Evolutionary conservation across 2,888 invertebrate genomes (phyloP).

Genomic region (Cheilosia grossa): DNA sequence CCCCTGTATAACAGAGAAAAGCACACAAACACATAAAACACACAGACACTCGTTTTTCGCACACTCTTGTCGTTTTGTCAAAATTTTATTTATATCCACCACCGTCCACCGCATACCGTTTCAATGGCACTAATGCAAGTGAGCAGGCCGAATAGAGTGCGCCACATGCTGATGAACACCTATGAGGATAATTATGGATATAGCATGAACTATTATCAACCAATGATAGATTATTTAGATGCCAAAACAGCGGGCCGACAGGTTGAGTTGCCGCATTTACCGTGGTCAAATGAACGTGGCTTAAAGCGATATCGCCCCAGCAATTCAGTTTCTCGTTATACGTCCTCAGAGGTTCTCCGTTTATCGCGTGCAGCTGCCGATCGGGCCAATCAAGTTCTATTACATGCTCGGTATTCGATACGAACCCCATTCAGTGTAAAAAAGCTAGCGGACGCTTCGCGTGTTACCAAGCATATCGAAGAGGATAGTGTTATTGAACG

Average conservation of each 20-base stretch:
- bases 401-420: constrained; percentile 82
- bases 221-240: constrained; percentile 93
- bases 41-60: constrained; percentile 35
- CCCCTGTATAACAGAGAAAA: constrained; percentile 42
- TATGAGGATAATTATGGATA: constrained; percentile 93
- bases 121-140: constrained; percentile 82
- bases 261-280: constrained; percentile 86
- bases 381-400: constrained; percentile 88
- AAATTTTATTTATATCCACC: constrained; percentile 70
- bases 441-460: constrained; percentile 85
- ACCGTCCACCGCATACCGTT: constrained; percentile 67
- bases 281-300: constrained; percentile 89
- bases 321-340: constrained; percentile 87
- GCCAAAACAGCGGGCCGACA: constrained; percentile 85
- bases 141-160: constrained; percentile 80
- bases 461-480: constrained; percentile 82
- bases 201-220: constrained; percentile 93
- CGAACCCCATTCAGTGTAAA: constrained; percentile 84
- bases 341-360: constrained; percentile 87
- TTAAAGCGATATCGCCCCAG: constrained; percentile 87
- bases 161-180: constrained; percentile 83
- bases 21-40: neutral
- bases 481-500: constrained; percentile 83
- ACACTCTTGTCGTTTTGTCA: constrained; percentile 10
- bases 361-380: constrained; percentile 88